A percentile compares a stretch with the other conserved stretches of the same genome.
phyloP scores from a whole-genome alignment of 2,113 vertebrate genomes.

The Hippolais icterina region DNA sequence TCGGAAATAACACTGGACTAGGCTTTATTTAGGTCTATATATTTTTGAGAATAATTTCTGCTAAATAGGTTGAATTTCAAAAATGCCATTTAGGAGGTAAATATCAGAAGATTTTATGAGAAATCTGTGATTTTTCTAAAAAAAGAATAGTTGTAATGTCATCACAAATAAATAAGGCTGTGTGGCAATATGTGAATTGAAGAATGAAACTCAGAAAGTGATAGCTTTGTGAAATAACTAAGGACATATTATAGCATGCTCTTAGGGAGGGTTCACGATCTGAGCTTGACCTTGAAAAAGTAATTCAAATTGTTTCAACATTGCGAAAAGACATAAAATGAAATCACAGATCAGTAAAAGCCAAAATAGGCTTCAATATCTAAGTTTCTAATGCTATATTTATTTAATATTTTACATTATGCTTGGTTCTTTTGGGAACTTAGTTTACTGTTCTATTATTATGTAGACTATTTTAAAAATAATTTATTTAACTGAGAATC shows the following conservation, averaged over 20 bases:
- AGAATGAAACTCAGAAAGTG: neutral
- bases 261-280: neutral
- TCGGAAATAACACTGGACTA: neutral
- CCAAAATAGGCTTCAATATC: neutral
- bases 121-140: neutral
- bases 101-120: neutral
- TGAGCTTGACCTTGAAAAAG: neutral
- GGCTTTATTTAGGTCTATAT: neutral
- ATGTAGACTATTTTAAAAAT: neutral
- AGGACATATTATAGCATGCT: neutral
- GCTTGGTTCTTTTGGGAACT: neutral
- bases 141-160: neutral
- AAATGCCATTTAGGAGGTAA: neutral
- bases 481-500: neutral
- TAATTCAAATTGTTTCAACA: neutral
- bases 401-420: neutral
- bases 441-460: neutral
- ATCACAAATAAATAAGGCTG: neutral
- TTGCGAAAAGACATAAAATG: neutral
- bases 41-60: neutral
- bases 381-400: neutral
- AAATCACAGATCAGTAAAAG: neutral
- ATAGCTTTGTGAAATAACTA: neutral
- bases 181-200: neutral
- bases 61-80: neutral